Base-by-base conservation (phyloP, 2,888 invertebrate species). In the Agrochola circellaris region DNA sequence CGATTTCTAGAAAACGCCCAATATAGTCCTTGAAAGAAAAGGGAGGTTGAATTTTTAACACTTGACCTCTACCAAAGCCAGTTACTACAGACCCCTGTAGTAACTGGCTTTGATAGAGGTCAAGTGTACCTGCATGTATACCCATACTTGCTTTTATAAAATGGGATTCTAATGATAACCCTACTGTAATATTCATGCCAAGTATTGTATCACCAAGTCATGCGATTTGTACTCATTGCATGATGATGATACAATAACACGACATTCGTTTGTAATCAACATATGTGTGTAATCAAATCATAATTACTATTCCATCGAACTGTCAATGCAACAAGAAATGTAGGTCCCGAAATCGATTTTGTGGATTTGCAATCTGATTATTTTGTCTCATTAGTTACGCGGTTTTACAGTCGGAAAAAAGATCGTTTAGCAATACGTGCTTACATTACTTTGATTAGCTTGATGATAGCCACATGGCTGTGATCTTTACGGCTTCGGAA, bases 361-460 rank as follows among this genome's bases (percentile, higher is more conserved):
- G 20, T 58, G 3, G 26, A 34, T 67, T 54, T 60, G 20, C 3
- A 71, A 67, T 77, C 58, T 54, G 56, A 48, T 69, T 54, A 61
- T 60, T 48, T 60, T n/a, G 20, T 42, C 11, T 70, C 30, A 72
- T 77, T 75, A 61, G 34, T 65, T 48, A 58, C 67, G 77, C 81
- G 76, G 69, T 75, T 79, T 70, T 13, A 26, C 54, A 79, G 45
- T 71, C 74, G 82, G 83, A 84, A 87, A 81, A 85, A 73, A 67
- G 79, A 85, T 82, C 65, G 75, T 73, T 84, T 83, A 76, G 58
- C 68, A 81, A 77, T 83, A 79, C 76, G 79, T 87, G 82, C 68
- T 60, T 68, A 75, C 54, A 68, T 70, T 38, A 70, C 60, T 69
- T 56, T 48, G 58, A 75, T 79, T 72, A 66, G n/a, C n/a, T 45